Percentiles rank a stretch among this genome's conserved stretches.
phyloP scores from a whole-genome alignment of 1,140 invertebrate species.

The Drosophila kanapiae region DNA sequence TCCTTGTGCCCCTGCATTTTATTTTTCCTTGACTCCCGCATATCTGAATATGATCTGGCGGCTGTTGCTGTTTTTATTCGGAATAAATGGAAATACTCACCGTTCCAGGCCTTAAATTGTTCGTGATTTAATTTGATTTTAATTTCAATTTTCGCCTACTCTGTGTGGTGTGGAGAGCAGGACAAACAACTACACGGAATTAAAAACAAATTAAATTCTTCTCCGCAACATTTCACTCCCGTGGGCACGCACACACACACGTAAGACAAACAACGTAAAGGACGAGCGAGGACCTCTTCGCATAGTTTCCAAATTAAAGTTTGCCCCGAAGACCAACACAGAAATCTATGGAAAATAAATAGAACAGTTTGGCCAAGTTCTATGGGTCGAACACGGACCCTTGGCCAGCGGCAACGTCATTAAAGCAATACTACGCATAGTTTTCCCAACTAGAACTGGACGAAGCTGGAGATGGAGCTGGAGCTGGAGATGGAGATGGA shows the following conservation, averaged over 20 bases:
- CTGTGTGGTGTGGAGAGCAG: conserved; percentile 30
- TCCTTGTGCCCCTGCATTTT: neutral
- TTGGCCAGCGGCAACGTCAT: conserved; percentile 54
- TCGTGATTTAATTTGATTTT: conserved; percentile 57
- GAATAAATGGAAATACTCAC: conserved; percentile 11
- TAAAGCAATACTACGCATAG: conserved; percentile 77
- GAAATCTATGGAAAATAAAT: conserved; percentile 44
- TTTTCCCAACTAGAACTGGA: conserved; percentile 53
- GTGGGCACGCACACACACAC: conserved; percentile 34
- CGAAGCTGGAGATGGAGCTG: neutral
- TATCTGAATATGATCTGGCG: conserved; percentile 26
- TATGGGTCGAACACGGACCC: conserved; percentile 23
- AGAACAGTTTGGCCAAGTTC: conserved; percentile 36
- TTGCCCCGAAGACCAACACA: conserved; percentile 27
- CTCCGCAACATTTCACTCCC: conserved; percentile 54
- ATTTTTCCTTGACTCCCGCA: neutral
- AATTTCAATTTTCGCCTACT: conserved; percentile 44
- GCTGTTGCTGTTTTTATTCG: conserved; percentile 2
- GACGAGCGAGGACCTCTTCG: conserved; percentile 28
- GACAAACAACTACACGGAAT: conserved; percentile 62
- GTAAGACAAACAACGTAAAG: conserved; percentile 33
- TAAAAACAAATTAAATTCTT: conserved; percentile 82
- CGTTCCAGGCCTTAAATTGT: conserved; percentile 46
- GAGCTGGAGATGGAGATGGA: conserved; percentile 5
- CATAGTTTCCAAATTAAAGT: conserved; percentile 78